Evolutionary conservation across 2,113 vertebrate genomes (phyloP), one percentile per base, ranked within the genome.

Genomic region (rat (Rattus norvegicus)): DNA sequence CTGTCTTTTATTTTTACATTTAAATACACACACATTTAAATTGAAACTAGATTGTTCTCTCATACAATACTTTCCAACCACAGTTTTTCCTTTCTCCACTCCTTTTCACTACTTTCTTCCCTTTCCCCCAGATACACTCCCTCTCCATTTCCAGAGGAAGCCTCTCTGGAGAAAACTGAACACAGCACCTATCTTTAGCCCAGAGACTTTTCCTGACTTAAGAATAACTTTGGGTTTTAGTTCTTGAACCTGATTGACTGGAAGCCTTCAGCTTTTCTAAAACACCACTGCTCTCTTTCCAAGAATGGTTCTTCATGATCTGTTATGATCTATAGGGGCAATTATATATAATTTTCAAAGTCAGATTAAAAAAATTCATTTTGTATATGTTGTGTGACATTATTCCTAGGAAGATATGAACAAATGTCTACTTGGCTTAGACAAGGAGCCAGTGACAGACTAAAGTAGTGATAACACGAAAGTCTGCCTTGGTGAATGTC

Each of bases 181-280:
- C 36, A 7, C 17, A n/a, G 36, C 3, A 72, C 17, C 17, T 20
- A 20, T n/a, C 70, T 72, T 17, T 72, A 72, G 36, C 16, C 36
- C 70, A 72, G 70, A 39, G 70, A n/a, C 70, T 77, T 30, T n/a
- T 56, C 52, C 54, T 39, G 3, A 77, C 61, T n/a, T 52, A 56
- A 85, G 28, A 79, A 63, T 84, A 88, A 80, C 76, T 88, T n/a
- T 43, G 39, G n/a, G 24, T n/a, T 93, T 93, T 90, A 36, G 49
- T 75, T 80, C 59, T 3, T 28, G 43, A 20, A 30, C 10, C 39
- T 67, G 47, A 22, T 39, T 2, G n/a, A 90, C 10, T n/a, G 14
- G 65, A 70, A 87, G 52, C 43, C 39, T 83, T 89, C 26, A 26
- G 47, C 91, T 47, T 92, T n/a, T 88, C 88, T 47, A 79, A 76